Evolutionary conservation across 53 echinoderm and acorn worm genomes (phyloP).

Genomic region (Mesocentrotus franciscanus): DNA sequence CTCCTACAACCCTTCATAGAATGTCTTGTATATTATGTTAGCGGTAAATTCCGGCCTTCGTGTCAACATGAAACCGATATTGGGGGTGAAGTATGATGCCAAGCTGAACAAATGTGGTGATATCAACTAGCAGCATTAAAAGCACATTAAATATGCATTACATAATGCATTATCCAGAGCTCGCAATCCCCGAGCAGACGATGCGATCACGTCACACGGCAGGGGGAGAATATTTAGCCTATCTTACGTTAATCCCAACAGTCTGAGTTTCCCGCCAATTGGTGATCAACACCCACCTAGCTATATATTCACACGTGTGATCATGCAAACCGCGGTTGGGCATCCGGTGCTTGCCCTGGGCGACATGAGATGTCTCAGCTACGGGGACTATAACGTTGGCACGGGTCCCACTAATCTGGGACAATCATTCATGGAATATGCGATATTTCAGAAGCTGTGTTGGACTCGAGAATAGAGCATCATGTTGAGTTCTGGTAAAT

Average conservation of each 20-base stretch:
- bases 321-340: not conserved
- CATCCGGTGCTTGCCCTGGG: not conserved
- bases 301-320: not conserved
- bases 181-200: not conserved
- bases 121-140: not conserved
- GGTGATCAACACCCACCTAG: not conserved
- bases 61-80: not conserved
- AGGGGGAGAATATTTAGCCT: conserved; percentile 1
- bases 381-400: not conserved
- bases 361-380: not conserved
- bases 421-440: conserved; percentile 17
- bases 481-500: not conserved
- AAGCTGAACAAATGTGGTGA: not conserved
- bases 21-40: too few relatives aligned
- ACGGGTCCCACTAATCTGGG: not conserved
- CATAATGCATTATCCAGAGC: not conserved
- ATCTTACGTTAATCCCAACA: not conserved
- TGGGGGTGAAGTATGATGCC: not conserved
- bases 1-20: too few relatives aligned
- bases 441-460: not conserved
- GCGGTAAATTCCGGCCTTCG: too few relatives aligned
- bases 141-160: not conserved
- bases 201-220: not conserved
- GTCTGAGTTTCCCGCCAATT: not conserved
- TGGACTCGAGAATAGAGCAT: not conserved